Conservation (phyloP, 1,140 invertebrate genomes). For the Myzus persicae region DNA sequence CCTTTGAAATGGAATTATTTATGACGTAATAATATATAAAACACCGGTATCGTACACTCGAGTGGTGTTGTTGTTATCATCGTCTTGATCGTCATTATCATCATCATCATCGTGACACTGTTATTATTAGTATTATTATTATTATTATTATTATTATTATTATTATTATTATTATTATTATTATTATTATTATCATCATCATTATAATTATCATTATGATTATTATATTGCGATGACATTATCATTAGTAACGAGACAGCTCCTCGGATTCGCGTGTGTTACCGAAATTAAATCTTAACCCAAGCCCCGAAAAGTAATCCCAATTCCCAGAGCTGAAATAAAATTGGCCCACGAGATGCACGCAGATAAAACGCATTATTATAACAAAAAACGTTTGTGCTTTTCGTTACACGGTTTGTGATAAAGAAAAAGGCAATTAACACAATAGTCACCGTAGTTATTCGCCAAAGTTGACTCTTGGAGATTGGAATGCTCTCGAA, state of each 20-base stretch:
- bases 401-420: neutral
- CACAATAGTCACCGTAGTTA: neutral
- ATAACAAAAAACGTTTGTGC: neutral
- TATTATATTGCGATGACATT: constrained; percentile 1
- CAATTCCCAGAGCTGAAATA: neutral
- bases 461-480: neutral
- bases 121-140: neutral
- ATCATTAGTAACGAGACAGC: neutral
- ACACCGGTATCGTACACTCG: neutral
- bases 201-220: neutral
- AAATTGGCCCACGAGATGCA: neutral
- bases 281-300: constrained; percentile 7
- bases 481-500: constrained; percentile 18
- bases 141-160: neutral
- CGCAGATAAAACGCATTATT: constrained; percentile 1
- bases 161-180: constrained; percentile 3
- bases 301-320: neutral
- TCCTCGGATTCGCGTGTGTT: constrained; percentile 15
- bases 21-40: constrained; percentile 45
- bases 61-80: neutral
- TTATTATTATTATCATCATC: neutral
- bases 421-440: constrained; percentile 44
- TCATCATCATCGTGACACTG: neutral
- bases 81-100: neutral
- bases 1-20: constrained; percentile 53